phyloP scores from a whole-genome alignment of 2,797 vertebrate genomes.

The Falco rusticolus region DNA sequence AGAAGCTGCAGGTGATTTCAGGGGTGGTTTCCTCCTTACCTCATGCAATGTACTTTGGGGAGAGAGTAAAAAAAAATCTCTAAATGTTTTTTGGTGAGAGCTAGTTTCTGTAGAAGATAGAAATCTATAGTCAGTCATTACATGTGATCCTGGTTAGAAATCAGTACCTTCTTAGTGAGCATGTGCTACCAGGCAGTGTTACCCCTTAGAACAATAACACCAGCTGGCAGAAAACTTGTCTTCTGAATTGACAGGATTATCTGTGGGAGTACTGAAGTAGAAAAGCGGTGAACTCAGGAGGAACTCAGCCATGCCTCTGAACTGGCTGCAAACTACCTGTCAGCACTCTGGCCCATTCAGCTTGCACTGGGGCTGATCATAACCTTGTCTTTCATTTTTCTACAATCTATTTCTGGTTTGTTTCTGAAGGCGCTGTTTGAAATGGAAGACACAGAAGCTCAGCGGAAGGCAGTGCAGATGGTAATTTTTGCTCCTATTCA shows the following conservation, averaged over 20 bases:
- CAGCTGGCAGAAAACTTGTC: neutral
- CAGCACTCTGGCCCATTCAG: neutral
- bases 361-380: neutral
- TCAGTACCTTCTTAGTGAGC: neutral
- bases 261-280: neutral
- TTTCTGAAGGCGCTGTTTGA: slow-evolving; percentile 64
- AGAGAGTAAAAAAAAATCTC: neutral
- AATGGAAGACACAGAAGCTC: neutral
- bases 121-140: neutral
- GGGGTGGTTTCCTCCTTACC: neutral
- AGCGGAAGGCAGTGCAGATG: slow-evolving; percentile 44
- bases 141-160: neutral
- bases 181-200: no score
- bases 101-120: neutral
- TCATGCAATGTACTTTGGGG: neutral
- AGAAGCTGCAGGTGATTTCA: slow-evolving; percentile 78
- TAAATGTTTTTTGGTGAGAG: neutral
- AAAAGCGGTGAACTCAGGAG: neutral
- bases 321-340: neutral
- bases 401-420: neutral
- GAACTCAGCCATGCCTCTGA: neutral
- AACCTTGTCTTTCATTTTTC: neutral
- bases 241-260: neutral
- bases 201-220: neutral
- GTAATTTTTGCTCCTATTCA: slow-evolving; percentile 34